These are phyloP conservation scores for Platerodrilus igneus DNA, from an alignment of 2,888 invertebrate genomes.

Conservation along the genomic window DNA sequence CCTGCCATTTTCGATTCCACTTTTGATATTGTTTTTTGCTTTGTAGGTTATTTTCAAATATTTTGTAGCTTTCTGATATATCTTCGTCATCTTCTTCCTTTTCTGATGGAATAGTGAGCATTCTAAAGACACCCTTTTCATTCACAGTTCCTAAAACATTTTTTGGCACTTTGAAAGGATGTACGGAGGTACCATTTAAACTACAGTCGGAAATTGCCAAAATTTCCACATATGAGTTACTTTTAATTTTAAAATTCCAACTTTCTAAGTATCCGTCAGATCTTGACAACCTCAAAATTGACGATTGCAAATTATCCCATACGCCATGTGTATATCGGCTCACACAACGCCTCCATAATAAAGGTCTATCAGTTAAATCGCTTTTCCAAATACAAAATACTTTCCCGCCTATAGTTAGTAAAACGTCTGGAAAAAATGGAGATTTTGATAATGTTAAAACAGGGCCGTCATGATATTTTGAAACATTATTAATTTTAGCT, in stretches of 20 bases:
- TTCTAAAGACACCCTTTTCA: not conserved
- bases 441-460: slow-evolving; percentile 58
- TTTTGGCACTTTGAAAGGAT: not conserved
- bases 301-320: slow-evolving; percentile 71
- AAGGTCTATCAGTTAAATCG: slow-evolving; percentile 55
- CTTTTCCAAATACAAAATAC: slow-evolving; percentile 48
- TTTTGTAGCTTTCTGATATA: too few species aligned
- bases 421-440: slow-evolving; percentile 57
- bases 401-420: slow-evolving; percentile 53
- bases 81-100: too few species aligned
- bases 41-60: too few species aligned
- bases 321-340: slow-evolving; percentile 57
- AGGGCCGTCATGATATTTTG: slow-evolving; percentile 67
- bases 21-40: too few species aligned
- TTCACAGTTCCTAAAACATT: not conserved
- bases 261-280: slow-evolving; percentile 75
- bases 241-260: slow-evolving; percentile 68
- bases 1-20: too few species aligned
- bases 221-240: too few species aligned
- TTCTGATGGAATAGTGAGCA: too few species aligned
- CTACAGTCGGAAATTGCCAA: slow-evolving; percentile 32
- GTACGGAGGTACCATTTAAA: not conserved
- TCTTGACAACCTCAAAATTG: slow-evolving; percentile 59
- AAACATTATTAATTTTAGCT: slow-evolving; percentile 47
- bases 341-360: slow-evolving; percentile 62